phyloP scores from a whole-genome alignment of 2,888 invertebrate genomes.

The Mesoligia furuncula region DNA sequence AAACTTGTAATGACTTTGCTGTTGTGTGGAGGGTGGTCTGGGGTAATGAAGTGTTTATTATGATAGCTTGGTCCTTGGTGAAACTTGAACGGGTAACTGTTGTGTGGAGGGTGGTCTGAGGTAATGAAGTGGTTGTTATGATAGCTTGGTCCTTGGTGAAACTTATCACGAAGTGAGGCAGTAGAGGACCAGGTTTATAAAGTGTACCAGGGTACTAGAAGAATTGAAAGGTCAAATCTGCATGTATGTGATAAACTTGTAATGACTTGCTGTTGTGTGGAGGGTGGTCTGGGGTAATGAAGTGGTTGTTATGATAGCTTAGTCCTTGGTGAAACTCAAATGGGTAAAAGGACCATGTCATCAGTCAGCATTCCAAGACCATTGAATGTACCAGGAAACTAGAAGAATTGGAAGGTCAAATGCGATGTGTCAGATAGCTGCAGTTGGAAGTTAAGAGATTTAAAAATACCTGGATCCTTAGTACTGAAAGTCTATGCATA shows the following conservation, averaged over 20 bases:
- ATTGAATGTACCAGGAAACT: not conserved
- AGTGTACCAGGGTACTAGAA: not conserved
- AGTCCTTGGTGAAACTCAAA: not conserved
- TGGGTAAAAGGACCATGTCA: not conserved
- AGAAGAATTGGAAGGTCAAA: not conserved
- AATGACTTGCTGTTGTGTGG: conserved; percentile 29
- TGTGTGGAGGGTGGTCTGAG: conserved; percentile 49
- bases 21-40: conserved; percentile 50
- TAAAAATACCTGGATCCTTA: not conserved
- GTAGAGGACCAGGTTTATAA: not conserved
- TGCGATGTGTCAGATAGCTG: not conserved
- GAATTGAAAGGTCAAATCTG: conserved; percentile 18
- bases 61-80: conserved; percentile 7
- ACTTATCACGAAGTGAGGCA: too few relatives aligned
- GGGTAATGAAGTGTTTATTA: conserved; percentile 1
- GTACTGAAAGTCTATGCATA: too few relatives aligned
- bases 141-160: conserved; percentile 5
- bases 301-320: not conserved
- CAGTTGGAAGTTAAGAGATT: not conserved
- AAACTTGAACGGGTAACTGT: not conserved
- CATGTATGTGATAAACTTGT: conserved; percentile 54
- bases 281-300: conserved; percentile 45
- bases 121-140: conserved; percentile 1
- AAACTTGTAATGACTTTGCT: conserved; percentile 47
- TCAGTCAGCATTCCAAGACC: too few relatives aligned